These are phyloP conservation scores for Asobara japonica DNA, from an alignment of 1,140 invertebrate genomes.

Conservation along the genomic window DNA sequence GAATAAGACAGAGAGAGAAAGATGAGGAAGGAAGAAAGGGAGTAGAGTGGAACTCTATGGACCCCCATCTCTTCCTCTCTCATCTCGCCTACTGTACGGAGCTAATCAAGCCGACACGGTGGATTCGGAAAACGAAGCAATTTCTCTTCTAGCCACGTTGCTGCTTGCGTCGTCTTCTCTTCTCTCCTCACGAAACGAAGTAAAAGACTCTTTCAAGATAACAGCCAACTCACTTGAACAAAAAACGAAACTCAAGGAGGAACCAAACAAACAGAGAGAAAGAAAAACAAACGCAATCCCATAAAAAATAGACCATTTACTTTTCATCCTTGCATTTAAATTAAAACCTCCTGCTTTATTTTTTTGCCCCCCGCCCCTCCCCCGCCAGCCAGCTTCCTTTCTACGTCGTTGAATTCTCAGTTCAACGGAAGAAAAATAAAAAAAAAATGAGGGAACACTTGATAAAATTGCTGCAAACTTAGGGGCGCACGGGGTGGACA, in stretches of 20 bases:
- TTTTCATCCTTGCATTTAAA: conserved; percentile 12
- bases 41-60: not conserved
- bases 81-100: conserved; percentile 29
- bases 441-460: not conserved
- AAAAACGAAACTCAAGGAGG: not conserved
- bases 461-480: not conserved
- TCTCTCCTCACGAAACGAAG: conserved; percentile 2
- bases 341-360: not conserved
- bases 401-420: not conserved
- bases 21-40: not conserved
- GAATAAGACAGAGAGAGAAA: not conserved
- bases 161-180: conserved; percentile 37
- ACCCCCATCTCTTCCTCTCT: not conserved
- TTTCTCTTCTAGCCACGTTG: conserved; percentile 56
- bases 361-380: not conserved
- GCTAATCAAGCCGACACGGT: conserved; percentile 53
- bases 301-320: conserved; percentile 16
- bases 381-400: not conserved
- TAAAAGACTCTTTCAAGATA: conserved; percentile 20
- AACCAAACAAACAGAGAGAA: conserved; percentile 4
- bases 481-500: not conserved
- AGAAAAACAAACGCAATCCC: conserved; percentile 6
- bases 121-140: conserved; percentile 55
- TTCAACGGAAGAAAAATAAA: not conserved
- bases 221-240: conserved; percentile 6